Evolutionary conservation across 2,113 vertebrate genomes (phyloP).

Genomic region (Vimba vimba): DNA sequence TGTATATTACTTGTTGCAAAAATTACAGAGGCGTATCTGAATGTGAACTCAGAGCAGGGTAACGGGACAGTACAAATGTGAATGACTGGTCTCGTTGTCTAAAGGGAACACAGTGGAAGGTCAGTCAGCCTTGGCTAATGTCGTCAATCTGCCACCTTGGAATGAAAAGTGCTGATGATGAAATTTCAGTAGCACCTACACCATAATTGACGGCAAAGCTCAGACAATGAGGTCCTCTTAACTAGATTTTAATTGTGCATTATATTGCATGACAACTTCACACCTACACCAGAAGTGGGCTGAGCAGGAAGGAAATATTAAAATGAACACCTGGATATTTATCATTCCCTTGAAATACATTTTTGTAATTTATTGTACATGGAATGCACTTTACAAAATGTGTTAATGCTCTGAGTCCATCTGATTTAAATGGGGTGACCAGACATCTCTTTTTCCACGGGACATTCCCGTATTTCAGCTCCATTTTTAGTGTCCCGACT

Average conservation of each 20-base stretch:
- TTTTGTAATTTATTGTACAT: neutral
- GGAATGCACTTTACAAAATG: neutral
- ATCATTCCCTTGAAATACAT: neutral
- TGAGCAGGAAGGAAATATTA: conserved; percentile 13
- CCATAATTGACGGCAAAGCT: conserved; percentile 44
- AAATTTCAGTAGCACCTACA: conserved; percentile 62
- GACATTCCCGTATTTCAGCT: too few species aligned
- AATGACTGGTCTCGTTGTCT: conserved; percentile 55
- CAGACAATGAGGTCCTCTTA: conserved; percentile 52
- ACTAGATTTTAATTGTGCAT: conserved; percentile 4
- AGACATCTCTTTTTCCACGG: too few species aligned
- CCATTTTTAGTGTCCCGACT: too few species aligned
- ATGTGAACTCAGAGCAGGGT: conserved; percentile 32
- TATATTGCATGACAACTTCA: neutral
- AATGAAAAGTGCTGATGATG: conserved; percentile 53
- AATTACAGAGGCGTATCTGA: conserved; percentile 45
- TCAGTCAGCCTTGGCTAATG: conserved; percentile 57
- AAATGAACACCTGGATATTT: conserved; percentile 17
- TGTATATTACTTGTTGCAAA: neutral
- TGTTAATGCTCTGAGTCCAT: neutral
- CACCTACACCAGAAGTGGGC: neutral
- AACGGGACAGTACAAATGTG: conserved; percentile 14
- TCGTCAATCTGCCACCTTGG: conserved; percentile 53
- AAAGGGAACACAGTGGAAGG: conserved; percentile 60
- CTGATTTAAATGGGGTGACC: neutral